phyloP scores from a whole-genome alignment of 2,113 vertebrate species.

The Rhegmatorhina hoffmannsi region DNA sequence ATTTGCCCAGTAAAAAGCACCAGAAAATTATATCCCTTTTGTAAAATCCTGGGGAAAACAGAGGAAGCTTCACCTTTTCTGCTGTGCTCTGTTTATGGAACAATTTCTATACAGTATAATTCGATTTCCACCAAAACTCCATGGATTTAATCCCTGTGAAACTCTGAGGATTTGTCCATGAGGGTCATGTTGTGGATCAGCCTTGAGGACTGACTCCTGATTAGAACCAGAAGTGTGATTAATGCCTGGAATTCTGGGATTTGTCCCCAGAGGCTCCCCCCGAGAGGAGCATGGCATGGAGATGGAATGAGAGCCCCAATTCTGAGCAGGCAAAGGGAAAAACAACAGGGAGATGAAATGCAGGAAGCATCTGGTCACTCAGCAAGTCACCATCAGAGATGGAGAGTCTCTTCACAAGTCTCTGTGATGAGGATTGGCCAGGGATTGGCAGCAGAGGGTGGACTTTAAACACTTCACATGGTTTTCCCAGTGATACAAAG shows the following conservation, averaged over 20 bases:
- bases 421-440: background rate
- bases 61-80: background rate
- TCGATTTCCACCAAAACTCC: slow-evolving; percentile 15
- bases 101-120: background rate
- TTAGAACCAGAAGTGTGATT: slow-evolving; percentile 51
- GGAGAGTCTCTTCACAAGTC: background rate
- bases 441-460: background rate
- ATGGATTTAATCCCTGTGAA: slow-evolving; percentile 37
- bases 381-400: background rate
- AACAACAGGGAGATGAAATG: background rate
- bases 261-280: background rate
- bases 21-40: background rate
- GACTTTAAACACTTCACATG: background rate
- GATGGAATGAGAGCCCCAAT: background rate
- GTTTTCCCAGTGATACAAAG: background rate
- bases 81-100: background rate
- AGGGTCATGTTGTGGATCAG: background rate
- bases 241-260: slow-evolving; percentile 2
- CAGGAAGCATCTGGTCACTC: background rate
- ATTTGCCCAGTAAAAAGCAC: background rate
- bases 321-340: background rate
- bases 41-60: background rate
- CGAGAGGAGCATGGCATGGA: background rate
- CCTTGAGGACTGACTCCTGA: slow-evolving; percentile 26
- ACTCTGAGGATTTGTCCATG: slow-evolving; percentile 11